phyloP scores from a whole-genome alignment of 53 echinoderm and acorn worm genomes.

The Henricia sp. region DNA sequence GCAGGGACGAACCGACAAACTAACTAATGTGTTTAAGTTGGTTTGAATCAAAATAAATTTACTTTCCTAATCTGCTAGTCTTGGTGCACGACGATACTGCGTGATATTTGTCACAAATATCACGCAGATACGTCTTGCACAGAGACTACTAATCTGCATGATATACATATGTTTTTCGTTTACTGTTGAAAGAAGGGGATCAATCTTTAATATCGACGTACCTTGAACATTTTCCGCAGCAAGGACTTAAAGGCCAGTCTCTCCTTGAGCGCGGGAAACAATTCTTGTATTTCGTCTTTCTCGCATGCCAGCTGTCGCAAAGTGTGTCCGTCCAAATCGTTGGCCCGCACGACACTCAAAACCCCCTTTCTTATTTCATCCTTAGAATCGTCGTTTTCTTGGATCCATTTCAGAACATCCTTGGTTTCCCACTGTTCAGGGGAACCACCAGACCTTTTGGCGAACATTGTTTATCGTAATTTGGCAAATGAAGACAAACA shows the following conservation, averaged over 20 bases:
- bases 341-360: constrained; percentile 68
- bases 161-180: neutral
- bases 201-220: constrained; percentile 27
- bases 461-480: constrained; percentile 18
- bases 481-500: no score
- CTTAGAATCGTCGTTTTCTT: constrained; percentile 62
- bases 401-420: constrained; percentile 74
- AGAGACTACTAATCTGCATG: neutral
- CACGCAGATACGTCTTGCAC: neutral
- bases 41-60: neutral
- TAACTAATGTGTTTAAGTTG: neutral
- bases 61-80: neutral
- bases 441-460: neutral
- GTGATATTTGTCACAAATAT: neutral
- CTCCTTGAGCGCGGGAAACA: constrained; percentile 84
- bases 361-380: constrained; percentile 72
- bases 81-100: neutral
- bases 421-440: constrained; percentile 70
- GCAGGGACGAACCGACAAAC: no score
- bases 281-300: constrained; percentile 76
- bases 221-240: constrained; percentile 76
- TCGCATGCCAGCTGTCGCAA: constrained; percentile 76
- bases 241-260: constrained; percentile 80
- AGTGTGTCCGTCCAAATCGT: constrained; percentile 83
- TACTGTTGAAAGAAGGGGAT: no score